Conservation (phyloP, 1,140 invertebrate species). For the Sarcophaga peregrina region DNA sequence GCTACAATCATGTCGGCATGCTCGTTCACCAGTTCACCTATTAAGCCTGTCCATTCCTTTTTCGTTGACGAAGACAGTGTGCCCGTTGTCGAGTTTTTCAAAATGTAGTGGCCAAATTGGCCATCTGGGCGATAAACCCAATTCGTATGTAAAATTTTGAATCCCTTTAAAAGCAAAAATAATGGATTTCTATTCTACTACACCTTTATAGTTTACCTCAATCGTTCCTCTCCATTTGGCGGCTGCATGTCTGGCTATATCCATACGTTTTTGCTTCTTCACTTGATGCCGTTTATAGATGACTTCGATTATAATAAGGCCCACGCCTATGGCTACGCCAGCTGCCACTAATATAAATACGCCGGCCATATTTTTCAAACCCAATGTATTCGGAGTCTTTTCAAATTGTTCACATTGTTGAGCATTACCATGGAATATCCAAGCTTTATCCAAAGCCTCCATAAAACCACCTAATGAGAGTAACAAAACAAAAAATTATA, state of each 20-base stretch:
- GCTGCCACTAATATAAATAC: slow-evolving; percentile 95
- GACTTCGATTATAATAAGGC: slow-evolving; percentile 96
- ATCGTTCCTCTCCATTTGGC: slow-evolving; percentile 96
- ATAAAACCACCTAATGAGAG: slow-evolving; percentile 89
- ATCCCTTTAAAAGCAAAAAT: too few species aligned
- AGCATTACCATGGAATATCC: slow-evolving; percentile 91
- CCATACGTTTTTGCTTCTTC: slow-evolving; percentile 92
- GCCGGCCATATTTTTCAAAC: slow-evolving; percentile 97
- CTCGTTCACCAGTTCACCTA: slow-evolving; percentile 93
- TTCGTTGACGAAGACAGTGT: slow-evolving; percentile 70
- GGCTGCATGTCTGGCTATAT: slow-evolving; percentile 92
- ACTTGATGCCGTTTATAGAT: slow-evolving; percentile 97
- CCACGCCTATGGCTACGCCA: slow-evolving; percentile 92
- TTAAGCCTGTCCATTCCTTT: slow-evolving; percentile 96
- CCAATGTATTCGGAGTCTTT: slow-evolving; percentile 95
- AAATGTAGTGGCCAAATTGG: slow-evolving; percentile 89
- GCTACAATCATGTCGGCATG: slow-evolving; percentile 98
- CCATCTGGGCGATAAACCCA: slow-evolving; percentile 94
- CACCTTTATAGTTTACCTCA: slow-evolving; percentile 75
- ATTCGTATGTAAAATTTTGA: slow-evolving; percentile 88
- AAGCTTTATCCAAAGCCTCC: slow-evolving; percentile 95
- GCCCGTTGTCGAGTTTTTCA: slow-evolving; percentile 72
- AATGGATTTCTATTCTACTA: too few species aligned
- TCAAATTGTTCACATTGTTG: slow-evolving; percentile 92
- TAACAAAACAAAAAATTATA: too few species aligned